Percentiles rank a stretch among this genome's conserved stretches.
Evolutionary conservation across 1,140 invertebrate genomes (phyloP).

Genomic region (Dendrolimus kikuchii): DNA sequence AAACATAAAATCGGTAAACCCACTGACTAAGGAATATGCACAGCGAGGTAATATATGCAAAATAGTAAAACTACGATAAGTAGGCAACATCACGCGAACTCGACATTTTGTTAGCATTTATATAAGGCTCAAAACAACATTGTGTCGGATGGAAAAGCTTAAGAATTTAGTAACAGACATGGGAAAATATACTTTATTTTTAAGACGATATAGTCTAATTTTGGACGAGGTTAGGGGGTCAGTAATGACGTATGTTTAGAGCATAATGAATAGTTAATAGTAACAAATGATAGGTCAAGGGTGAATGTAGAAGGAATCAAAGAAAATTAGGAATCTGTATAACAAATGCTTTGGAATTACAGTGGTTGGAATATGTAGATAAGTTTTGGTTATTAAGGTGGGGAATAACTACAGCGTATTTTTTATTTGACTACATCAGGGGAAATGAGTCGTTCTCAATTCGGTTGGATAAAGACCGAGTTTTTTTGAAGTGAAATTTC

Average conservation of each 20-base stretch:
- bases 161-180: conserved; percentile 5
- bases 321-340: conserved; percentile 39
- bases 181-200: conserved; percentile 17
- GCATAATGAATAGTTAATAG: conserved; percentile 32
- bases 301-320: conserved; percentile 46
- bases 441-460: no score
- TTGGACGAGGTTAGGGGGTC: conserved; percentile 14
- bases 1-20: conserved; percentile 17
- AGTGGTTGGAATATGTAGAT: background rate
- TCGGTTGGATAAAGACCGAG: no score
- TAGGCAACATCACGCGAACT: conserved; percentile 56
- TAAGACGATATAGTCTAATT: conserved; percentile 18
- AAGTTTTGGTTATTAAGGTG: conserved; percentile 1
- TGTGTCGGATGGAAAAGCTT: conserved; percentile 13
- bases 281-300: conserved; percentile 62
- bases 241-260: background rate
- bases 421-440: no score
- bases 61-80: conserved; percentile 57
- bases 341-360: conserved; percentile 12
- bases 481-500: no score
- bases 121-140: conserved; percentile 39
- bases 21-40: conserved; percentile 41
- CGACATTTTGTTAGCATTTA: conserved; percentile 66
- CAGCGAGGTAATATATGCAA: conserved; percentile 60
- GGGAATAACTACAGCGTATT: no score